Base-by-base conservation (phyloP, 2,888 invertebrate genomes). In the Pogonocherus hispidulus region DNA sequence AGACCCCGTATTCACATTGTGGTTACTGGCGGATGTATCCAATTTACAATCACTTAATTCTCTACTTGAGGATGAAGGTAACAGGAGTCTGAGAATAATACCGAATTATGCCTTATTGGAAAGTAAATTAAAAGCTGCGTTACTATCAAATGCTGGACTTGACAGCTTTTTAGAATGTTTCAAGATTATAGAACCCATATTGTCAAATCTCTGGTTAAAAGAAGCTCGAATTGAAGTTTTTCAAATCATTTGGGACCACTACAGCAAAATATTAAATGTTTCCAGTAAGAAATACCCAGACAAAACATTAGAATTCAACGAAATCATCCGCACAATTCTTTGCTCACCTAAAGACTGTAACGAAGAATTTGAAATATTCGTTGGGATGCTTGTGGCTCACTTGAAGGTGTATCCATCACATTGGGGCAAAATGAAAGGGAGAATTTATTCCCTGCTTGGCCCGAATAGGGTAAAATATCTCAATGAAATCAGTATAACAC, bases 361-460 rank as follows among this genome's bases (percentile, higher is more conserved):
- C n/a, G 80, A 81, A 41, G 78, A 82, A 56, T 85, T 84, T 73
- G 80, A 83, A 66, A 76, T 80, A 51, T 85, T 84, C 72, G 67
- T 84, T 37, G 79, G 78, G 37, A 77, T 85, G 75, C 69, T 86
- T 11, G 55, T 76, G 2, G 71, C 68, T 59, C 82, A 84, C 75
- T 78, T 86, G 57, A 72, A 57, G 23, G 76, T 77, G 41, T 77
- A 83, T 74, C 84, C 83, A 2, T 62, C 70, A 41, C 84, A 85
- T 63, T 86, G 85, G 85, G 78, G 77, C 2, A 84, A 84, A 75
- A 78, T 86, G 37, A 83, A 84, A 67, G 85, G 85, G 1, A 69
- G 85, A 57, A 84, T 86, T 70, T 86, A 83, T 74, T 84, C 84
- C 1, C 83, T 83, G 68, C 74, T 85, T n/a, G 82, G 84, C 2